Percentiles rank a stretch among this genome's conserved stretches.
These are phyloP conservation scores for Monomorium pharaonis DNA, from an alignment of 1,140 invertebrate genomes.

Conservation along the genomic window DNA sequence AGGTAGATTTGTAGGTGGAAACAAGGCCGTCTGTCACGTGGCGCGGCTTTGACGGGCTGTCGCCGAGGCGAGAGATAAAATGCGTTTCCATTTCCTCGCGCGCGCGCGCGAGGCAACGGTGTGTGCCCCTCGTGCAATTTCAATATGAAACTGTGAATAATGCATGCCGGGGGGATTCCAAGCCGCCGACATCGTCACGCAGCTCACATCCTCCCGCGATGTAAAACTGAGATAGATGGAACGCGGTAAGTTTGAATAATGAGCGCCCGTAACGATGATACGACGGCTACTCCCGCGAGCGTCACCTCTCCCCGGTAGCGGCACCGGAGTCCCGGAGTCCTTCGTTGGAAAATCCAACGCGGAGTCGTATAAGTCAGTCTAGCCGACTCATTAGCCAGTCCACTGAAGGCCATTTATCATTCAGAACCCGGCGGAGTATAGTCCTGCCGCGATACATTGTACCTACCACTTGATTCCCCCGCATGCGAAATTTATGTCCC, in stretches of 20 bases:
- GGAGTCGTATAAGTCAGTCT: conserved; percentile 64
- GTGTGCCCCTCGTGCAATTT: conserved; percentile 75
- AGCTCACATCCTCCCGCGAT: conserved; percentile 80
- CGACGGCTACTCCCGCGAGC: conserved; percentile 70
- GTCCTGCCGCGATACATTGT: conserved; percentile 48
- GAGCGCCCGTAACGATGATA: conserved; percentile 78
- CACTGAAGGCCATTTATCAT: conserved; percentile 70
- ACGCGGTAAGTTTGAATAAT: conserved; percentile 82
- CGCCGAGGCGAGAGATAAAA: conserved; percentile 72
- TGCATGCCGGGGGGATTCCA: conserved; percentile 77
- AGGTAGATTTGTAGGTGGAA: conserved; percentile 48
- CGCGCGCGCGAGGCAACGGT: conserved; percentile 47
- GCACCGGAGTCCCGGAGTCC: conserved; percentile 6
- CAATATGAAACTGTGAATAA: conserved; percentile 82
- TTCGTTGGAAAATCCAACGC: conserved; percentile 58
- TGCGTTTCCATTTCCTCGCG: conserved; percentile 74
- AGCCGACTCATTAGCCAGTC: conserved; percentile 73
- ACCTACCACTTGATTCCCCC: conserved; percentile 37
- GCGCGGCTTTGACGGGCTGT: conserved; percentile 70
- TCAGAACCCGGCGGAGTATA: conserved; percentile 39
- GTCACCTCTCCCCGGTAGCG: conserved; percentile 34
- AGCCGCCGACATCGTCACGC: conserved; percentile 77
- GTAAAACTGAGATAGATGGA: conserved; percentile 81
- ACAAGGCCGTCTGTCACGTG: conserved; percentile 60
- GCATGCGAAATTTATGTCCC: conserved; percentile 25